phyloP scores from a whole-genome alignment of 2,888 invertebrate species.

The Fragum whitleyi region DNA sequence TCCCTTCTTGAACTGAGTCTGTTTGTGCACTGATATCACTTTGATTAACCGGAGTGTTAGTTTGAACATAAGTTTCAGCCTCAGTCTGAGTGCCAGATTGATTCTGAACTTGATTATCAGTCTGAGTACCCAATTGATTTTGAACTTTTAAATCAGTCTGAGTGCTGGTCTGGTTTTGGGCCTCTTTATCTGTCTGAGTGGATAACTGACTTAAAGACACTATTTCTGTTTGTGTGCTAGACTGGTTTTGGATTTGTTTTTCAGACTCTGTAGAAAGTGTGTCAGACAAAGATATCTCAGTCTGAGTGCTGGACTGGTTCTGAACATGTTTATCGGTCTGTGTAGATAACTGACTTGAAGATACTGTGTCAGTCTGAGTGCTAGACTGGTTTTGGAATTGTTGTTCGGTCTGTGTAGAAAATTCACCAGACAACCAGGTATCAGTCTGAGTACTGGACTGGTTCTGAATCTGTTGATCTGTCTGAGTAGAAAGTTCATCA shows the following conservation, averaged over 20 bases:
- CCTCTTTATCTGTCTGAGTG: conserved; percentile 12
- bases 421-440: not conserved
- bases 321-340: conserved; percentile 59
- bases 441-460: conserved; percentile 44
- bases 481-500: conserved; percentile 16
- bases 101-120: conserved; percentile 28
- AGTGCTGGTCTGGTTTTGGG: conserved; percentile 5
- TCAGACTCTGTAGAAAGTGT: conserved; percentile 14
- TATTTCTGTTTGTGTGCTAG: conserved; percentile 36
- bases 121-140: conserved; percentile 39
- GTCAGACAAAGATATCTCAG: conserved; percentile 1
- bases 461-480: conserved; percentile 18
- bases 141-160: conserved; percentile 43
- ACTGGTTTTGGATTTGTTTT: conserved; percentile 21
- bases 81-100: conserved; percentile 39
- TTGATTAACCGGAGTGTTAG: not conserved
- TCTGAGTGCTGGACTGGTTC: conserved; percentile 33
- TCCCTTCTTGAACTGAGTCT: conserved; percentile 33
- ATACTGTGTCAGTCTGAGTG: conserved; percentile 42
- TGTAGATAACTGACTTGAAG: conserved; percentile 29
- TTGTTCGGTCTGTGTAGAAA: conserved; percentile 8
- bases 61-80: not conserved
- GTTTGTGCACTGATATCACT: conserved; percentile 9
- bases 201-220: not conserved
- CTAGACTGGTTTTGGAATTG: conserved; percentile 2